Base-by-base conservation (phyloP, 2,113 vertebrate species). In the Coregonus clupeaformis region DNA sequence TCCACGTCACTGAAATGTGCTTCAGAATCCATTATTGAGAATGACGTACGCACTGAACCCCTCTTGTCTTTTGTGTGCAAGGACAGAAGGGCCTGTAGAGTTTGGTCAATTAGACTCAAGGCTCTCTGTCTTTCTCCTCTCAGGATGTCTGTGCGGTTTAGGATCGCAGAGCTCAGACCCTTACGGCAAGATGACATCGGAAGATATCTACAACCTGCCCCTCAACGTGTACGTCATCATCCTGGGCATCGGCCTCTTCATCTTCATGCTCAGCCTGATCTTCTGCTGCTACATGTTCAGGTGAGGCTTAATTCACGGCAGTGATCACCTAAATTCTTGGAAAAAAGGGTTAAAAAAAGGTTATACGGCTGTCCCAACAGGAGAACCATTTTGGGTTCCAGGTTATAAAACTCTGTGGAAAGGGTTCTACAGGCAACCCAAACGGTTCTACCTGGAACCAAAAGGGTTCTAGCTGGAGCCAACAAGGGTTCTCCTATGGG, bases 211-310 rank as follows among this genome's bases (percentile, higher is more conserved):
- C 79, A 80, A 86, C 72, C 88, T 93, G 67, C 88, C 92, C 0
- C 84, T 94, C 70, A 93, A 93, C 13, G 74, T 93, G 55, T 93
- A 91, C 79, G 84, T 93, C 84, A 89, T 92, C 80, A 89, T 92
- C 70, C 86, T 94, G 80, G 91, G 91, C 47, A 89, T 92, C 5
- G 91, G 91, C 74, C 88, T 94, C 78, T 92, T 94, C 77, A 79
- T 94, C 83, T 88, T 93, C 78, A 88, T 93, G 85, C 85, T 93
- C 80, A 92, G 90, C 80, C 85, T 93, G 73, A 85, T 93, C 74
- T 92, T 93, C 90, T 94, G 93, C 88, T 94, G 92, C 84, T 94
- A 92, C 80, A 73, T 94, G 76, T 91, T 93, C 89, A 94, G 93
- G 93, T 94, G 87, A 64, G 27, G 66, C 29, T 32, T 7, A 66